A percentile compares a stretch with the other conserved stretches of the same genome.
Conservation (phyloP, 2,113 vertebrate species). For the Ellobius talpinus region DNA sequence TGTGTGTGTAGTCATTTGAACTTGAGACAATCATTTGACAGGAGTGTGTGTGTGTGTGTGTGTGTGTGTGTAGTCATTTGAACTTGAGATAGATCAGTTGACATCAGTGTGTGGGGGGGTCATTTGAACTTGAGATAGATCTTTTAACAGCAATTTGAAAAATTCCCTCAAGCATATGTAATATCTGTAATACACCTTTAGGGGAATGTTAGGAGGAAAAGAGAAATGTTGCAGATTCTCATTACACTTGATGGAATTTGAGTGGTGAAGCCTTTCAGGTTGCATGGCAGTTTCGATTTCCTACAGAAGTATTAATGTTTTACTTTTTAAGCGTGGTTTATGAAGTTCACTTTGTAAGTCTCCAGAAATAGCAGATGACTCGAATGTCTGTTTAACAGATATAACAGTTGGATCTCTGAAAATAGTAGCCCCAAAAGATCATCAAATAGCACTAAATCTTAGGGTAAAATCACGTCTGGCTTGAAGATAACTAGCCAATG, state of each 20-base stretch:
- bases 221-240: conserved; percentile 35
- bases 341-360: conserved; percentile 64
- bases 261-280: conserved; percentile 47
- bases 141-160: conserved; percentile 22
- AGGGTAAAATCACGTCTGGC: neutral
- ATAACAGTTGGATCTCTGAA: conserved; percentile 54
- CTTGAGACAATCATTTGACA: too few relatives aligned
- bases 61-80: too few relatives aligned
- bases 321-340: conserved; percentile 52
- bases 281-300: conserved; percentile 39
- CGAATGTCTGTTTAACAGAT: conserved; percentile 41
- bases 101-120: neutral
- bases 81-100: neutral
- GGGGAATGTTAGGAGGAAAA: conserved; percentile 48
- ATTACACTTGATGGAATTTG: conserved; percentile 25
- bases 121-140: neutral
- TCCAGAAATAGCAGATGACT: neutral
- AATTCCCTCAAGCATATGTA: conserved; percentile 37
- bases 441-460: neutral
- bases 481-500: conserved; percentile 25
- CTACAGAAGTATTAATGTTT: conserved; percentile 48
- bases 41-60: too few relatives aligned
- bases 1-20: neutral
- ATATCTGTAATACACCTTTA: conserved; percentile 42
- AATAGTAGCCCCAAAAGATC: neutral